phyloP scores from a whole-genome alignment of 2,888 invertebrate species.

The Aleiodes testaceus region DNA sequence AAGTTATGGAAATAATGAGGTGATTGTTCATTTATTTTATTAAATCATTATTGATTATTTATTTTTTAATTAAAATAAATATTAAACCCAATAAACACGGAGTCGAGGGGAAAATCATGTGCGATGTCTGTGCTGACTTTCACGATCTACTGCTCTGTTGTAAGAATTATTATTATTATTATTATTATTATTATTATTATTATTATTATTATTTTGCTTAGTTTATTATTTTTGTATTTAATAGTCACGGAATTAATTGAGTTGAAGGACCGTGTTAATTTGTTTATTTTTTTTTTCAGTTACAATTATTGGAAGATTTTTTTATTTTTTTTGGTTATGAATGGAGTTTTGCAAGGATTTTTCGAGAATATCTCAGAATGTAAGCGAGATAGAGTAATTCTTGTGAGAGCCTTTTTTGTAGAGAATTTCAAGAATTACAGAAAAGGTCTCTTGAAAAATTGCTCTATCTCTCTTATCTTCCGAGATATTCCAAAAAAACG shows the following conservation, averaged over 20 bases:
- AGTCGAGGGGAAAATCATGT: constrained; percentile 77
- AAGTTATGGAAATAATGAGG: constrained; percentile 58
- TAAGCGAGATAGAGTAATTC: too few species aligned
- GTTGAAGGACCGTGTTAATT: background rate
- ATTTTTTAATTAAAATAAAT: constrained; percentile 43
- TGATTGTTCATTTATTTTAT: constrained; percentile 51
- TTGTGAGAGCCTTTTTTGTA: too few species aligned
- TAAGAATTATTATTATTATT: constrained; percentile 73
- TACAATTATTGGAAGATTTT: too few species aligned
- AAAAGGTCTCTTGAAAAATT: too few species aligned
- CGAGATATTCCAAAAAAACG: too few species aligned
- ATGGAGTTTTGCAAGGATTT: too few species aligned
- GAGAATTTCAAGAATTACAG: too few species aligned
- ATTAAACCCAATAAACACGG: constrained; percentile 32
- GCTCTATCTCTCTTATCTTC: too few species aligned
- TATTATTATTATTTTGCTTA: constrained; percentile 36
- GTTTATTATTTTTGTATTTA: constrained; percentile 4
- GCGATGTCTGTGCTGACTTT: constrained; percentile 96
- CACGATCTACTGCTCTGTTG: constrained; percentile 90
- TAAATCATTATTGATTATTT: too few species aligned
- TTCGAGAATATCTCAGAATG: too few species aligned
- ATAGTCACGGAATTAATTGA: constrained; percentile 22
- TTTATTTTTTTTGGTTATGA: too few species aligned
- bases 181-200: background rate
- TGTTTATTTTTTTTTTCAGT: too few species aligned